Base-by-base conservation (phyloP, 2,888 invertebrate genomes). In the Nezara viridula region DNA sequence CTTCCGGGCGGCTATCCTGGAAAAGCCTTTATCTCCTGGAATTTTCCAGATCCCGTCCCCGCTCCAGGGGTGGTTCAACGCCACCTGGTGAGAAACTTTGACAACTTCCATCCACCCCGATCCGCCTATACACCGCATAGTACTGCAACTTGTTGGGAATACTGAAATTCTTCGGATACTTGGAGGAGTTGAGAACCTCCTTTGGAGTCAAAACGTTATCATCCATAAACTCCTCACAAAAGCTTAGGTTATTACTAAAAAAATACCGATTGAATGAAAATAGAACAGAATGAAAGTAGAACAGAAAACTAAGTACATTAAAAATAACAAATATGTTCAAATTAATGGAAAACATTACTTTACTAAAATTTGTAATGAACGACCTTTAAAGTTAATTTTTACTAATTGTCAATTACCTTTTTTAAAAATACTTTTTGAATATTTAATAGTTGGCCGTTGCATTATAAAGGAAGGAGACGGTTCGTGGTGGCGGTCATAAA, bases 1-100 rank as follows among this genome's bases (percentile, higher is more conserved):
- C 86, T 86, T 40, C 55, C 55, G 50, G 85, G 32, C 86, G 44
- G 52, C 32, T 50, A 50, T 86, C 49, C 50, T 37, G 66, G 32
- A 32, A 32, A 32, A 32, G 19, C 32, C 66, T 66, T 66, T 66
- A 66, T 66, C 66, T 66, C 66, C 32, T 19, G 66, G 66, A 66
- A 66, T 66, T 66, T 66, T 66, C 66, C 66, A 66, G 66, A 19
- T 32, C 14, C 66, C 66, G 32, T 16, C 32, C 2, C 6, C 32
- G 27, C 66, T 16, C 16, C 24, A 3, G 12, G 32, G 66, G 32
- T 66, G 32, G 32, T 32, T 6, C 14, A 16, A 27, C 32, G 27
- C 66, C 66, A 19, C 66, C 32, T 32, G 32, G 66, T 19, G 66
- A 66, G 66, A 66, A 66, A 66, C 66, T 66, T 66, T 32, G 66